A percentile compares a stretch with the other conserved stretches of the same genome.
Conservation (phyloP, 2,888 invertebrate species). For the Embidobia sp. region DNA sequence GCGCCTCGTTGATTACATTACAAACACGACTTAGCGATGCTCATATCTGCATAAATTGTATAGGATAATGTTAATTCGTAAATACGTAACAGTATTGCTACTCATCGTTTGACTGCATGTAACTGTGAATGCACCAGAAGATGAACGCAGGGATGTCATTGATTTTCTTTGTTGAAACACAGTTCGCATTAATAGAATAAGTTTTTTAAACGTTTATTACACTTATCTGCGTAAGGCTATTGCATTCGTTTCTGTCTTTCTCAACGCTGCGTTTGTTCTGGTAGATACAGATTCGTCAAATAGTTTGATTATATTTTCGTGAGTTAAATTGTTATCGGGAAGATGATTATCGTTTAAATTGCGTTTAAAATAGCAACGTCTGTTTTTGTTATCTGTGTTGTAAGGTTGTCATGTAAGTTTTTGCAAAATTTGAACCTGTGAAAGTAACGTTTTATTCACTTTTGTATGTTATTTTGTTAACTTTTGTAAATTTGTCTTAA, state of each 20-base stretch:
- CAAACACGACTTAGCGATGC: conserved; percentile 11
- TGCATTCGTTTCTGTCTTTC: conserved; percentile 13
- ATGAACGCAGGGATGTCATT: conserved; percentile 41
- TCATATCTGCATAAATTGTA: conserved; percentile 57
- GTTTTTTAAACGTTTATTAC: conserved; percentile 27
- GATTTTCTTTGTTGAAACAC: conserved; percentile 32
- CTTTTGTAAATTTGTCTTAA: too few relatives aligned
- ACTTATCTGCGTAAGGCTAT: conserved; percentile 5
- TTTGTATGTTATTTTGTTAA: too few relatives aligned
- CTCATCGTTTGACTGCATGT: conserved; percentile 50
- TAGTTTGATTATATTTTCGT: too few relatives aligned
- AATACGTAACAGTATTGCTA: conserved; percentile 40
- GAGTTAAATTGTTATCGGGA: too few relatives aligned
- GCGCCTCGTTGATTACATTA: conserved; percentile 28
- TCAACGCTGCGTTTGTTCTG: conserved; percentile 7
- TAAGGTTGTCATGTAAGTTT: too few relatives aligned
- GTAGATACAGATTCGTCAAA: conserved; percentile 51
- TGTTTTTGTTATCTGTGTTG: neutral
- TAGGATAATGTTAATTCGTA: conserved; percentile 49
- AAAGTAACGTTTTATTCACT: too few relatives aligned
- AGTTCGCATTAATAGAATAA: conserved; percentile 18
- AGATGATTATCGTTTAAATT: too few relatives aligned
- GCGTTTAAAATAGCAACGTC: neutral
- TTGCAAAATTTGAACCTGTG: too few relatives aligned
- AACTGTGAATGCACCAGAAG: conserved; percentile 46